These are phyloP conservation scores for Nymphalis io DNA, from an alignment of 1,140 invertebrate species.

Conservation along the genomic window DNA sequence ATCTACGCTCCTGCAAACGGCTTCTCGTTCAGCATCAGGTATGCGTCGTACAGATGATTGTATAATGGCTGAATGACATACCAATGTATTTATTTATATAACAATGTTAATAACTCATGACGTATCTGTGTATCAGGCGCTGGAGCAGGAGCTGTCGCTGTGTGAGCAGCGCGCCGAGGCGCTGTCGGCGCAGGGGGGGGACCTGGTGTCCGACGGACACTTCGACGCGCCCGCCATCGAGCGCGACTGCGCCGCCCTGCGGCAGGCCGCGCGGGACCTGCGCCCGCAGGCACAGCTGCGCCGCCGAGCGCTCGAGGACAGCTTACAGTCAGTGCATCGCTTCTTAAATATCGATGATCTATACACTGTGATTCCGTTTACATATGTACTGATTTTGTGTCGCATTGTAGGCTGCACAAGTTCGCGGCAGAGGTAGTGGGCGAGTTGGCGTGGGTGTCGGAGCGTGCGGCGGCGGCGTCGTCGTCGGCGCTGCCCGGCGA, in stretches of 20 bases:
- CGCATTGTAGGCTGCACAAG: constrained; percentile 88
- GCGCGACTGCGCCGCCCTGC: constrained; percentile 88
- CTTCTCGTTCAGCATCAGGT: constrained; percentile 92
- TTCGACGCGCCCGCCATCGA: constrained; percentile 95
- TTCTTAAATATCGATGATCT: no score
- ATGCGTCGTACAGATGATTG: no score
- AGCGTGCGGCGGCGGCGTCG: constrained; percentile 90
- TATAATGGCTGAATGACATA: no score
- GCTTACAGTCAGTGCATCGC: constrained; percentile 80
- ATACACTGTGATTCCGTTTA: no score
- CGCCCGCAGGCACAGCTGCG: constrained; percentile 84
- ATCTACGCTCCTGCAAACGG: constrained; percentile 93
- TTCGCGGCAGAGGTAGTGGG: constrained; percentile 96
- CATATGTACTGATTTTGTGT: no score
- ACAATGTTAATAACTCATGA: no score
- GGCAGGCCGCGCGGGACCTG: constrained; percentile 83
- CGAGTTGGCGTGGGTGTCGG: constrained; percentile 97
- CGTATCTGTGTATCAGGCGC: no score
- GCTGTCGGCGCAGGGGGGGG: constrained; percentile 89
- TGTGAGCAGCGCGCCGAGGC: constrained; percentile 84
- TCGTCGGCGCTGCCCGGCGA: constrained; percentile 89
- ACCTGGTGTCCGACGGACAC: constrained; percentile 95
- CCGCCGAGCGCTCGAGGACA: constrained; percentile 92
- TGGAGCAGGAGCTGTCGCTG: constrained; percentile 90
- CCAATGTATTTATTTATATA: no score